Percentiles rank a stretch among this genome's conserved stretches.
These are phyloP conservation scores for Podarcis siculus DNA, from an alignment of 2,797 vertebrate genomes.

Conservation along the genomic window DNA sequence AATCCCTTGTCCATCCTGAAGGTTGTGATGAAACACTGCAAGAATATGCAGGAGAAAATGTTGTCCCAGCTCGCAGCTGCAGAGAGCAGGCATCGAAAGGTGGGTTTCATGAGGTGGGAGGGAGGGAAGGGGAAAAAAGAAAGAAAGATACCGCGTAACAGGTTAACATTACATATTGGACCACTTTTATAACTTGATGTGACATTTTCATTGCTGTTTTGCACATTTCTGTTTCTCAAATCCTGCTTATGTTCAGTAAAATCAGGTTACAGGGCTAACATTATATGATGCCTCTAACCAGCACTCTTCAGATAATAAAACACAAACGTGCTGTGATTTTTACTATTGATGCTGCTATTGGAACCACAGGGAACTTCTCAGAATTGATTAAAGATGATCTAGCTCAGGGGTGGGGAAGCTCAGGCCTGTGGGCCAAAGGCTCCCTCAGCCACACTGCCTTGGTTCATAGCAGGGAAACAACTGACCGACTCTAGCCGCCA, in stretches of 20 bases:
- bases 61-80: slow-evolving; percentile 91
- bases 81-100: slow-evolving; percentile 93
- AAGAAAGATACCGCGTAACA: background rate
- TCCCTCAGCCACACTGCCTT: rapidly evolving
- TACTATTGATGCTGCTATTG: too few relatives aligned
- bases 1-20: slow-evolving; percentile 93
- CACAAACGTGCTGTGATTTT: background rate
- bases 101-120: slow-evolving; percentile 64
- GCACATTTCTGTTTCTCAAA: background rate
- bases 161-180: background rate
- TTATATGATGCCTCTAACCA: background rate
- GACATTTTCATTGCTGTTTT: background rate
- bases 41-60: slow-evolving; percentile 97
- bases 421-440: too few relatives aligned
- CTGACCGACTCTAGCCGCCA: slow-evolving; percentile 43
- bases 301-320: background rate
- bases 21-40: slow-evolving; percentile 96
- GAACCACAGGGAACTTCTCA: too few relatives aligned
- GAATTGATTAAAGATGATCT: too few relatives aligned
- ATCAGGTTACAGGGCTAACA: background rate
- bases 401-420: too few relatives aligned
- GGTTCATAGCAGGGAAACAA: background rate
- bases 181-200: background rate
- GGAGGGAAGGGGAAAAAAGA: too few relatives aligned
- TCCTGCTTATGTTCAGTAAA: background rate